Evolutionary conservation across 1,140 invertebrate species (phyloP).

Genomic region (Anoplolepis gracilipes): DNA sequence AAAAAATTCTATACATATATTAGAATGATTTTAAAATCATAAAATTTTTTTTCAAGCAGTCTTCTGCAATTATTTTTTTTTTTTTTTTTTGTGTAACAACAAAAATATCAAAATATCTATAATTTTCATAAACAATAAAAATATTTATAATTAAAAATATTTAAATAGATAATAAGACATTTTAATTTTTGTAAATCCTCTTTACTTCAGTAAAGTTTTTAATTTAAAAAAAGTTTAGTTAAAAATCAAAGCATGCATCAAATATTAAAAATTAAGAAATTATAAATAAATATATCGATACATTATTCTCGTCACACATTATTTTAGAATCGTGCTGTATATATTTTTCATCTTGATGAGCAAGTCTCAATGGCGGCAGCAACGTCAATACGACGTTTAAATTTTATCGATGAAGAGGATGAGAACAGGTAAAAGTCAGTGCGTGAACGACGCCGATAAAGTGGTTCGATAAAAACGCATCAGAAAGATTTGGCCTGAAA

Average conservation of each 20-base stretch:
- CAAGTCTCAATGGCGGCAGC: not conserved
- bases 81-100: not conserved
- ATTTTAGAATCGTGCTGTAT: not conserved
- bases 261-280: not conserved
- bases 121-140: not conserved
- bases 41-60: not conserved
- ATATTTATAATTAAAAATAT: not conserved
- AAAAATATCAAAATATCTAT: not conserved
- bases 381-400: conserved; percentile 21
- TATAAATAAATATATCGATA: not conserved
- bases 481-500: conserved; percentile 32
- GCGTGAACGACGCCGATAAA: conserved; percentile 62
- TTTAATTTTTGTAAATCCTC: not conserved
- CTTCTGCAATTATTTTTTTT: not conserved
- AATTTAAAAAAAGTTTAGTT: not conserved
- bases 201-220: conserved; percentile 1
- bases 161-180: not conserved
- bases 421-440: conserved; percentile 32
- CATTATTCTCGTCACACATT: not conserved
- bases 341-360: not conserved
- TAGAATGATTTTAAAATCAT: not conserved
- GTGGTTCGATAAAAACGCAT: conserved; percentile 66
- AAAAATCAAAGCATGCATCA: not conserved
- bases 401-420: conserved; percentile 19
- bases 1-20: not conserved